Conservation (phyloP, 2,797 vertebrate species). For the Betta splendens region DNA sequence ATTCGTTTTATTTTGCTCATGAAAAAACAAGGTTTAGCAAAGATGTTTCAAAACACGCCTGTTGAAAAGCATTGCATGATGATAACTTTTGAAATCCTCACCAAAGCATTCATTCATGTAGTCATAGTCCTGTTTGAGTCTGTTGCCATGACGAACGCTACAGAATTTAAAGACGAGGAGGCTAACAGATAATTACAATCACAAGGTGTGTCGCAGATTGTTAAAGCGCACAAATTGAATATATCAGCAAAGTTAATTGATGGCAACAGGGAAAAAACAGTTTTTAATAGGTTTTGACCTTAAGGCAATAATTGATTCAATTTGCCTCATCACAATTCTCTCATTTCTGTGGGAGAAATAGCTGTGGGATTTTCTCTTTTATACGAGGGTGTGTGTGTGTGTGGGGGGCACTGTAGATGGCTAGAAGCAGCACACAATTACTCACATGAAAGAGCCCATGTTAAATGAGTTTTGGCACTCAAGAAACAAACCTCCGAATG, state of each 20-base stretch:
- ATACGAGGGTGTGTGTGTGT: too few relatives aligned
- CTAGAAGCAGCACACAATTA: constrained; percentile 73
- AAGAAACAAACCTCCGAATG: constrained; percentile 73
- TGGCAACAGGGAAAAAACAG: constrained; percentile 59
- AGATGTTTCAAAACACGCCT: not conserved
- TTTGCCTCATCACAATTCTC: constrained; percentile 70
- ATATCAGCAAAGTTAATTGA: constrained; percentile 70
- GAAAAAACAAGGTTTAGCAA: not conserved
- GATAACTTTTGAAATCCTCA: constrained; percentile 17
- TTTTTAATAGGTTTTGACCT: constrained; percentile 77
- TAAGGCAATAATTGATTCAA: constrained; percentile 77
- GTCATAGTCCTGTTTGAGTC: constrained; percentile 8
- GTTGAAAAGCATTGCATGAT: not conserved
- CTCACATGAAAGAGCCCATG: constrained; percentile 77
- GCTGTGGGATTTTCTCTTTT: constrained; percentile 68
- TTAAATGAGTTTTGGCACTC: constrained; percentile 76
- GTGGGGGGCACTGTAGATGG: constrained; percentile 44
- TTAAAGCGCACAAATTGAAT: constrained; percentile 40
- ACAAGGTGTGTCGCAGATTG: constrained; percentile 54
- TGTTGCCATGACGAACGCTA: not conserved
- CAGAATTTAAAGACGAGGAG: constrained; percentile 28
- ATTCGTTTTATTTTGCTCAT: not conserved
- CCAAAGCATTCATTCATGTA: constrained; percentile 25
- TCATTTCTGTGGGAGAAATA: constrained; percentile 73
- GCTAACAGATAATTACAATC: constrained; percentile 52